Evolutionary conservation across 2,113 vertebrate species (phyloP).

Genomic region (Erythrocercus mccallii): DNA sequence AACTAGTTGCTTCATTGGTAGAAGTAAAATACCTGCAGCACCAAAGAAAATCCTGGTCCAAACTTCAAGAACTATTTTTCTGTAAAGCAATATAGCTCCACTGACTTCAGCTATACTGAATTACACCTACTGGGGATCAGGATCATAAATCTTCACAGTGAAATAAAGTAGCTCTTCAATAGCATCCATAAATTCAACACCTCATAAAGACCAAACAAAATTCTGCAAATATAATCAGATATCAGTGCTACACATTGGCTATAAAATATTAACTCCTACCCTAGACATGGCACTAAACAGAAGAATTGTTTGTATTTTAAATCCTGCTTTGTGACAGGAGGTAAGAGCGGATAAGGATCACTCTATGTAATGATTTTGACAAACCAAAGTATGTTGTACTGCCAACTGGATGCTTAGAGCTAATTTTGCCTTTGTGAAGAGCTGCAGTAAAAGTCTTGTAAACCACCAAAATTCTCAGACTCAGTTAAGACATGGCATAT

Average conservation of each 20-base stretch:
- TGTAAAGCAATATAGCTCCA: neutral
- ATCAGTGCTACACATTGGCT: neutral
- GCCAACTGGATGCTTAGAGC: neutral
- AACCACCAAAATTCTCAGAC: neutral
- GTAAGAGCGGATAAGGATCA: neutral
- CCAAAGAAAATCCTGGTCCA: neutral
- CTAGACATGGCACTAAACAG: neutral
- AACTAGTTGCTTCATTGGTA: neutral
- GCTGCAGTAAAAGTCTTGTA: neutral
- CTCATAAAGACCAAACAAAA: neutral
- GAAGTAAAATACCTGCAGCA: neutral
- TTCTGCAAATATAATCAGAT: neutral
- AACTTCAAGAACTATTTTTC: neutral
- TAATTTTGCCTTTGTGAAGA: neutral
- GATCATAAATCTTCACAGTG: neutral
- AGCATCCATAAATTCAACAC: neutral
- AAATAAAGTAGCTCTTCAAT: neutral
- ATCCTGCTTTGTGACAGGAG: neutral
- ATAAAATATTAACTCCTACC: neutral
- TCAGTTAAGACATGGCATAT: neutral
- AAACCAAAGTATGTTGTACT: neutral
- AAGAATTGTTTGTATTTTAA: neutral
- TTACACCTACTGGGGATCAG: neutral
- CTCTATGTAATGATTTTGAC: neutral
- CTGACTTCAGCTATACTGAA: neutral